Evolutionary conservation across 1,140 invertebrate genomes (phyloP), one percentile per base, ranked within the genome.

Genomic region (Drosophila lacteicornis): DNA sequence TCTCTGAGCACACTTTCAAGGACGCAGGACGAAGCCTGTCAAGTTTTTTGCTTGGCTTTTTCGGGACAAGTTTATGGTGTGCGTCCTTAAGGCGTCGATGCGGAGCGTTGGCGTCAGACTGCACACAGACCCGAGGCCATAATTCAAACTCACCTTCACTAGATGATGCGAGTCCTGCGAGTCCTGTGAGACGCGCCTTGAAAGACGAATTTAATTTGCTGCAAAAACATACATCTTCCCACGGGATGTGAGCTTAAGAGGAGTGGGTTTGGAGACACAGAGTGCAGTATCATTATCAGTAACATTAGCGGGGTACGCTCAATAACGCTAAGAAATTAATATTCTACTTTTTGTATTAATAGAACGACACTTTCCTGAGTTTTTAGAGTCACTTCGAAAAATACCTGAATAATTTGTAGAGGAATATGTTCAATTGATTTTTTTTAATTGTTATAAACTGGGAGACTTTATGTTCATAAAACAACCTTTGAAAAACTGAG

Each of bases 21-120:
- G 75, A 77, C 75, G 74, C 47, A 46, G 74, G 75, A 77, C 63
- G 75, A 55, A 46, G 74, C 30, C 71, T 83, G 80, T 79, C 80
- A 75, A 67, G 80, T 70, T 62, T 65, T 53, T 22, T 46, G 53
- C n/a, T 42, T 33, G 7, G 36, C 51, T 36, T 59, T 53, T 55
- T 69, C 47, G 33, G 43, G 56, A 67, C 69, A 85, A 78, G 74
- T 82, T 78, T 78, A 45, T 53, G 66, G 66, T 53, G 73, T 47
- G 25, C 50, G 56, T 42, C 75, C 55, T 62, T 57, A 65, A 76
- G 61, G 60, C 55, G 66, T 66, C 67, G 60, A 62, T 40, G 53
- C 71, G 36, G 30, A 47, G 27, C 49, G 62, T 53, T 63, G 65
- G 53, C 68, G 58, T 63, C 69, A 79, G 74, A 75, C 68, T 55